phyloP scores from a whole-genome alignment of 2,888 invertebrate species.

The Trissolcus japonicus region DNA sequence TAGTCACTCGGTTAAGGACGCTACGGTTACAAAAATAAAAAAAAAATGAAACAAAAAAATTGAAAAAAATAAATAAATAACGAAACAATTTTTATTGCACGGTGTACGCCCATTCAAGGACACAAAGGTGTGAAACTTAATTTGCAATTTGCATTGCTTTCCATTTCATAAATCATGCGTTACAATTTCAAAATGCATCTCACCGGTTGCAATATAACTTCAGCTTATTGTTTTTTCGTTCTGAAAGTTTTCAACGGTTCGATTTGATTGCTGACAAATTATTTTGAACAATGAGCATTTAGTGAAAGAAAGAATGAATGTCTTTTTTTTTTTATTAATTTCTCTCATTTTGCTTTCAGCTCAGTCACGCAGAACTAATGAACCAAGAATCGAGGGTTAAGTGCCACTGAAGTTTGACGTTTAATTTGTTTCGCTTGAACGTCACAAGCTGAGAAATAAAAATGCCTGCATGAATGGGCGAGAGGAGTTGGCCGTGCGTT shows the following conservation, averaged over 20 bases:
- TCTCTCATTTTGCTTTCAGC: background rate
- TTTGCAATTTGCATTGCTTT: conserved; percentile 4
- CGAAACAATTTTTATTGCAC: conserved; percentile 2
- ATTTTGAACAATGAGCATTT: no score
- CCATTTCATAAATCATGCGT: conserved; percentile 6
- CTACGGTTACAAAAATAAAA: background rate
- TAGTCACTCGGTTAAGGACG: conserved; percentile 24
- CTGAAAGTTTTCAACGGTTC: no score
- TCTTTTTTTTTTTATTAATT: background rate
- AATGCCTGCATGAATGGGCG: conserved; percentile 15
- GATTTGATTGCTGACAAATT: no score
- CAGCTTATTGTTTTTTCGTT: no score
- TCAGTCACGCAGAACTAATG: no score
- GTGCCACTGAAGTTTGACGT: conserved; percentile 11
- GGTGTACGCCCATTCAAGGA: conserved; percentile 7
- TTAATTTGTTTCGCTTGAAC: conserved; percentile 16
- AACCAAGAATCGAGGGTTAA: background rate
- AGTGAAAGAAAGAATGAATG: background rate
- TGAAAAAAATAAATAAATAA: background rate
- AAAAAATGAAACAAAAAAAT: background rate
- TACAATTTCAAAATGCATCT: background rate
- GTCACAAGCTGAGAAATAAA: conserved; percentile 16
- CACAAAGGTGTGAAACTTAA: background rate
- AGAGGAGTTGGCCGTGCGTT: conserved; percentile 5
- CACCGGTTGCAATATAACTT: background rate